Evolutionary conservation across 2,888 invertebrate genomes (phyloP).

Genomic region (Dyspetes luteomarginatus): DNA sequence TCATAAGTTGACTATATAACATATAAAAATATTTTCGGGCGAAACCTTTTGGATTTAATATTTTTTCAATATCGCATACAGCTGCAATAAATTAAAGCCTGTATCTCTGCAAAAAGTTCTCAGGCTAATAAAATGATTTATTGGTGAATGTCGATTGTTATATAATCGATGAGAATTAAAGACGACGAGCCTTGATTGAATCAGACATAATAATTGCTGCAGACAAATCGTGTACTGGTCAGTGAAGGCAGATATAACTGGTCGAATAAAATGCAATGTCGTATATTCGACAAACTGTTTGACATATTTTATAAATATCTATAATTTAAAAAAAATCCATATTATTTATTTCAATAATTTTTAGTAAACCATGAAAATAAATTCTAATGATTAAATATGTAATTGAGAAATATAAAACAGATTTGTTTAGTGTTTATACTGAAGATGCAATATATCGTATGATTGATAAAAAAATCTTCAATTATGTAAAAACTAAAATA

Average conservation of each 20-base stretch:
- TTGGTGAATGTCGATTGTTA: conserved; percentile 15
- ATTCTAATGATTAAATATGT: too few relatives aligned
- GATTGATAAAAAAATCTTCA: too few relatives aligned
- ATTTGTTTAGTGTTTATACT: too few relatives aligned
- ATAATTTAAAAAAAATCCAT: too few relatives aligned
- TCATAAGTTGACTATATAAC: neutral
- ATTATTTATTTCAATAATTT: too few relatives aligned
- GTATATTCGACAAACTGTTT: too few relatives aligned
- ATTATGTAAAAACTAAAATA: too few relatives aligned
- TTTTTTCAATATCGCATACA: neutral
- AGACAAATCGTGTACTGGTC: neutral
- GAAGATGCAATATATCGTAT: too few relatives aligned
- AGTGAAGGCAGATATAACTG: neutral
- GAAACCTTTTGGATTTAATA: neutral
- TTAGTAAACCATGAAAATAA: too few relatives aligned
- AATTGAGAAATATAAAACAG: too few relatives aligned
- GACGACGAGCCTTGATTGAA: conserved; percentile 26
- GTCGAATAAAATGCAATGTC: neutral
- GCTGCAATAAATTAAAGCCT: neutral
- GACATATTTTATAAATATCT: too few relatives aligned
- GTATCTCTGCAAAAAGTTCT: neutral
- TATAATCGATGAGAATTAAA: conserved; percentile 31
- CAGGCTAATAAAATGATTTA: conserved; percentile 10
- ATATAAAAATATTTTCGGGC: too few relatives aligned
- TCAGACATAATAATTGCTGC: neutral